These are phyloP conservation scores for Thalassoma bifasciatum DNA, from an alignment of 2,113 vertebrate genomes.

Conservation along the genomic window DNA sequence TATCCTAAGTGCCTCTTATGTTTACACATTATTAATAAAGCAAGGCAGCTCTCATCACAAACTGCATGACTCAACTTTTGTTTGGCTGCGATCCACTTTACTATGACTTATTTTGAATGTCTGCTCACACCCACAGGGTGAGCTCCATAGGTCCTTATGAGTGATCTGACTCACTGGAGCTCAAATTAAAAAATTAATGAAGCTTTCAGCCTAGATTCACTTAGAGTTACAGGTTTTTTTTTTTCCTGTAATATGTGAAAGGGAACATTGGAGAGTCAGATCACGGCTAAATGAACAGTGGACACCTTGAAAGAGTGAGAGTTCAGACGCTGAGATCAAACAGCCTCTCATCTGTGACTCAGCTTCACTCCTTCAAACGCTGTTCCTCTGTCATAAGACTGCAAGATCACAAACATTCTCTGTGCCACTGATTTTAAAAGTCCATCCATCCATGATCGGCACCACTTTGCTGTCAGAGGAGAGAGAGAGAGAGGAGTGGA, in stretches of 20 bases:
- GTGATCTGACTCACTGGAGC: conserved; percentile 48
- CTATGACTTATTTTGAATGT: conserved; percentile 66
- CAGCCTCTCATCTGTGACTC: conserved; percentile 5
- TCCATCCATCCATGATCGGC: too few relatives aligned
- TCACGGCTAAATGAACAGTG: background rate
- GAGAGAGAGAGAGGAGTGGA: too few relatives aligned
- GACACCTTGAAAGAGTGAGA: background rate
- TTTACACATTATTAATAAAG: conserved; percentile 42
- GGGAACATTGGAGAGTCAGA: background rate
- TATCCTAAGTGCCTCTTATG: conserved; percentile 18
- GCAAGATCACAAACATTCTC: too few relatives aligned
- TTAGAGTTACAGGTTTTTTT: too few relatives aligned
- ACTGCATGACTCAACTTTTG: conserved; percentile 61
- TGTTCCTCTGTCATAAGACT: background rate
- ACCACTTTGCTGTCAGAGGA: too few relatives aligned
- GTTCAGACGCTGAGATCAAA: background rate
- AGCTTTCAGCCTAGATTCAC: too few relatives aligned
- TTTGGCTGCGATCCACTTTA: conserved; percentile 65
- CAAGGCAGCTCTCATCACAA: conserved; percentile 30
- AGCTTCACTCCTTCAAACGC: background rate
- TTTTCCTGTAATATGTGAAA: too few relatives aligned
- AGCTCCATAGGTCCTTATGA: conserved; percentile 33
- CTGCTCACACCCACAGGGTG: conserved; percentile 47
- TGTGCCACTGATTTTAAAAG: too few relatives aligned
- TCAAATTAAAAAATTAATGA: conserved; percentile 40